phyloP scores from a whole-genome alignment of 2,888 invertebrate species.

The Sisyra nigra region DNA sequence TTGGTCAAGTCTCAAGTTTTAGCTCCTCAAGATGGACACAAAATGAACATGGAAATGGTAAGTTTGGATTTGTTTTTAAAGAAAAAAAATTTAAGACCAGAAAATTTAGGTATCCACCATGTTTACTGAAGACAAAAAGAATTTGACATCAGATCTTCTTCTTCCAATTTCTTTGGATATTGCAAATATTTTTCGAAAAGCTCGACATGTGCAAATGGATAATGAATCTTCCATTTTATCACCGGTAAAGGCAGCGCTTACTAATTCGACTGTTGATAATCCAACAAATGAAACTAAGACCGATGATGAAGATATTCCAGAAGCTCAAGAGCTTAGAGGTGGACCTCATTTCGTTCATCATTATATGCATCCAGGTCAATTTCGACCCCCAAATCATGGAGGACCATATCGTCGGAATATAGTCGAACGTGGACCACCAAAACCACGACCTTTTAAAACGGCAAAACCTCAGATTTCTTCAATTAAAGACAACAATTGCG shows the following conservation, averaged over 20 bases:
- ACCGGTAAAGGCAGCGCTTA: neutral
- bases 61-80: neutral
- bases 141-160: slow-evolving; percentile 36
- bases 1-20: slow-evolving; percentile 44
- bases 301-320: slow-evolving; percentile 7
- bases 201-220: slow-evolving; percentile 14
- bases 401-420: slow-evolving; percentile 10
- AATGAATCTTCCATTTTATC: neutral
- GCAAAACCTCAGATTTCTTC: slow-evolving; percentile 21
- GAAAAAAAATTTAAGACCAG: neutral
- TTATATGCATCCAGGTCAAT: neutral
- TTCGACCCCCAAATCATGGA: neutral
- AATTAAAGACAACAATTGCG: slow-evolving; percentile 32
- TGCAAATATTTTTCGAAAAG: slow-evolving; percentile 40
- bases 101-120: slow-evolving; percentile 38
- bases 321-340: slow-evolving; percentile 11
- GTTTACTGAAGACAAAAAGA: slow-evolving; percentile 34
- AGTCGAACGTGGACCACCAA: slow-evolving; percentile 13
- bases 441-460: slow-evolving; percentile 19
- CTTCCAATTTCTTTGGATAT: slow-evolving; percentile 47
- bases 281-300: neutral
- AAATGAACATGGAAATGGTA: slow-evolving; percentile 35
- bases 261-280: neutral
- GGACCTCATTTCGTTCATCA: slow-evolving; percentile 1
- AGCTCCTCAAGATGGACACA: slow-evolving; percentile 32